These are phyloP conservation scores for Drosophila cracens DNA, from an alignment of 2,888 invertebrate genomes.

Conservation along the genomic window DNA sequence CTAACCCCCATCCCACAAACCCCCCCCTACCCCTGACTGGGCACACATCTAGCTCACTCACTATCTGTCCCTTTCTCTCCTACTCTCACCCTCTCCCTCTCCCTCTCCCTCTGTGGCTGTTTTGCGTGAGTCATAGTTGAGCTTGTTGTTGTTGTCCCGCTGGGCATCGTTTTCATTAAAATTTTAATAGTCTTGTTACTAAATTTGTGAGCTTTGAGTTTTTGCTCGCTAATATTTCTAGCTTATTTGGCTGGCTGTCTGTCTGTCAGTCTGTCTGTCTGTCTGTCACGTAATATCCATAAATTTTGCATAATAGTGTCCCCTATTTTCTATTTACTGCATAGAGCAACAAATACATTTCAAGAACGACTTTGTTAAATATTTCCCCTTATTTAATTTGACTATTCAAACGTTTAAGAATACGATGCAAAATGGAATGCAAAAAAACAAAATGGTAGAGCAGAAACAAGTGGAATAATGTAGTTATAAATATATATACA, in stretches of 20 bases:
- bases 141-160: constrained; percentile 48
- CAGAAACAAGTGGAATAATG: neutral
- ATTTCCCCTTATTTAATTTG: neutral
- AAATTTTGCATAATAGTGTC: constrained; percentile 36
- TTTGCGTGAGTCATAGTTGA: constrained; percentile 62
- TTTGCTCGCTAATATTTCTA: constrained; percentile 5
- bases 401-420: constrained; percentile 10
- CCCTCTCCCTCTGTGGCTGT: constrained; percentile 17
- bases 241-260: constrained; percentile 12
- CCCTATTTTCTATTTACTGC: neutral
- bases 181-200: constrained; percentile 70
- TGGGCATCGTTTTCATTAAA: constrained; percentile 76
- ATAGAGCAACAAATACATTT: neutral
- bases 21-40: neutral
- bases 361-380: neutral
- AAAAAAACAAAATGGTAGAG: neutral
- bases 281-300: constrained; percentile 48
- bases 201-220: constrained; percentile 23
- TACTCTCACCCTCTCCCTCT: constrained; percentile 1
- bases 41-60: neutral
- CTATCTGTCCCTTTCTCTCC: neutral
- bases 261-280: neutral
- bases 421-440: neutral
- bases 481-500: neutral
- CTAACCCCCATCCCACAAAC: constrained; percentile 1